Evolutionary conservation across 2,888 invertebrate species (phyloP), one percentile per base, ranked within the genome.

Genomic region (Brachypalpus laphriformis): DNA sequence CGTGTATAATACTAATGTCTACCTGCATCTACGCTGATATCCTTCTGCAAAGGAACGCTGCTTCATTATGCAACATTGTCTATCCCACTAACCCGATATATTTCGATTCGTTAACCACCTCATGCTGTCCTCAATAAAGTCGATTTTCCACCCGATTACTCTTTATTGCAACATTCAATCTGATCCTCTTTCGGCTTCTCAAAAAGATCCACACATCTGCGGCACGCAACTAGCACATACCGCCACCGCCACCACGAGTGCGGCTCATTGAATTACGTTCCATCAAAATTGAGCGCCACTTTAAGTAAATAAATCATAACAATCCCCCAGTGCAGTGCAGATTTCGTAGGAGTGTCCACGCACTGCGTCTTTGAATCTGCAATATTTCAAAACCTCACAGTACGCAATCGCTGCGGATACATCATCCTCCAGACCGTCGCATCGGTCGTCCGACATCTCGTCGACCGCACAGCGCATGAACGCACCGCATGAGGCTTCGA

Each of bases 211-310:
- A 31, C 18, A 31, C 6, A 3, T 20, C 28, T 18, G 18, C 16
- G 7, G 61, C 45, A 45, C 45, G 28, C 45, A 61, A 8, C 40
- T 8, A 22, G 8, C 40, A 11, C 9, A 47, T 20, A 16, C 47
- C 47, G 4, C 16, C 2, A 16, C 42, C 16, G n/a, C 22, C 49
- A 22, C 18, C 49, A 7, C 18, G 3, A 11, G 9, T 22, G 8
- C 2, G 20, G 59, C 59, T 40, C 42, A 61, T 70, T 70, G 22
- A 56, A 31, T 47, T 71, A 34, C 72, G 37, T 57, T 49, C 34
- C 68, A 77, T 68, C 61, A 77, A 77, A 77, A 61, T 51, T 61
- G 51, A 61, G 68, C 68, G 77, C 68, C 68, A 61, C 68, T 54
- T 70, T 34, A 28, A 77, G 34, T 70, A 51, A 45, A 70, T 68